A percentile compares a stretch with the other conserved stretches of the same genome.
Conservation (phyloP, 2,113 vertebrate species). For the Pterocles gutturalis region DNA sequence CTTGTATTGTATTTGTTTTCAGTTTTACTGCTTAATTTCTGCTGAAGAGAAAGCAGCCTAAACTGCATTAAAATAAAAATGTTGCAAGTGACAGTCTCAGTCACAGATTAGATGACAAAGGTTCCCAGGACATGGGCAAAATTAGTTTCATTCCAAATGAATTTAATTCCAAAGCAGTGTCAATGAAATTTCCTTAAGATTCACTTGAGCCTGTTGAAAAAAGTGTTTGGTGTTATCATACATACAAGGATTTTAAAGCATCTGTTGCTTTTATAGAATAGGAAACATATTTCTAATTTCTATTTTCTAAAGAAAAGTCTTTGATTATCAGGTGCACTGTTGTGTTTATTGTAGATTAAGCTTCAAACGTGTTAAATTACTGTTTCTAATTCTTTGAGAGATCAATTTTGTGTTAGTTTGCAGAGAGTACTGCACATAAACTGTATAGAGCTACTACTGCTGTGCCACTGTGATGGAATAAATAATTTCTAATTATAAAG, state of each 20-base stretch:
- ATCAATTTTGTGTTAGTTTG: background rate
- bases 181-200: background rate
- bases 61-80: background rate
- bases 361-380: background rate
- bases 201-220: background rate
- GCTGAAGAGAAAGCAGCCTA: background rate
- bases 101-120: background rate
- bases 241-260: background rate
- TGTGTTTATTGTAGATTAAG: background rate
- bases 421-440: background rate
- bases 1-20: background rate
- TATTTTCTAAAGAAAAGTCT: background rate
- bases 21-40: background rate
- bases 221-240: background rate
- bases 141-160: background rate
- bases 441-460: background rate
- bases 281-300: background rate
- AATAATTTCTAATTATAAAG: background rate
- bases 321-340: background rate
- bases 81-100: background rate
- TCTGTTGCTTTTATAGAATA: background rate
- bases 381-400: background rate
- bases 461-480: background rate
- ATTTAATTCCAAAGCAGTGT: background rate
- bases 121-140: background rate